A percentile compares a stretch with the other conserved stretches of the same genome.
Evolutionary conservation across 1,140 invertebrate species (phyloP).

Genomic region (Carposina sasakii): DNA sequence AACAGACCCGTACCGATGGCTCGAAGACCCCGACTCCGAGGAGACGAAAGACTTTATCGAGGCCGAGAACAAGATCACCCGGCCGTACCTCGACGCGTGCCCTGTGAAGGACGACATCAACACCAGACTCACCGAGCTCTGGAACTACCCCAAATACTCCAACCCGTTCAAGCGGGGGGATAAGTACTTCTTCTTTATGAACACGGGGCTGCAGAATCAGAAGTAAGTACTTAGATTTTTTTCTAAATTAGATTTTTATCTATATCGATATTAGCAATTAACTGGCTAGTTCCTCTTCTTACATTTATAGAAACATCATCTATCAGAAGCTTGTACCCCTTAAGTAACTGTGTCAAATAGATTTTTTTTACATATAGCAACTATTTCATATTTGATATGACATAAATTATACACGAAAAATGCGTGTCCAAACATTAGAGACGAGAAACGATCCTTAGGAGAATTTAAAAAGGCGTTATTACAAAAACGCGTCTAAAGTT

Average conservation of each 20-base stretch:
- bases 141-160: slow-evolving; percentile 97
- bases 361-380: too few relatives aligned
- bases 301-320: too few relatives aligned
- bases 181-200: slow-evolving; percentile 94
- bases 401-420: too few relatives aligned
- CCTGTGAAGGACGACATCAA: slow-evolving; percentile 82
- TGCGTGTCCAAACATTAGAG: too few relatives aligned
- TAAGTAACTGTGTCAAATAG: too few relatives aligned
- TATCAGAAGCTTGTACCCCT: too few relatives aligned
- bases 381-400: too few relatives aligned
- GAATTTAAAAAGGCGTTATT: too few relatives aligned
- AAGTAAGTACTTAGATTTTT: slow-evolving; percentile 74
- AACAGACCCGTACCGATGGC: slow-evolving; percentile 94
- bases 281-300: too few relatives aligned
- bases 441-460: too few relatives aligned
- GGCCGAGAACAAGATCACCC: slow-evolving; percentile 91
- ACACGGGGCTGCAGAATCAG: slow-evolving; percentile 97
- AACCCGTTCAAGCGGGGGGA: slow-evolving; percentile 88
- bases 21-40: slow-evolving; percentile 94
- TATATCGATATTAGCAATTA: too few relatives aligned
- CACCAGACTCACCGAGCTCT: slow-evolving; percentile 87
- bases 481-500: too few relatives aligned
- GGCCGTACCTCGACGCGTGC: slow-evolving; percentile 88
- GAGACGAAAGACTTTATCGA: slow-evolving; percentile 96
- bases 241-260: slow-evolving; percentile 25